phyloP scores from a whole-genome alignment of 2,797 vertebrate genomes.

The Xerus rutilus region DNA sequence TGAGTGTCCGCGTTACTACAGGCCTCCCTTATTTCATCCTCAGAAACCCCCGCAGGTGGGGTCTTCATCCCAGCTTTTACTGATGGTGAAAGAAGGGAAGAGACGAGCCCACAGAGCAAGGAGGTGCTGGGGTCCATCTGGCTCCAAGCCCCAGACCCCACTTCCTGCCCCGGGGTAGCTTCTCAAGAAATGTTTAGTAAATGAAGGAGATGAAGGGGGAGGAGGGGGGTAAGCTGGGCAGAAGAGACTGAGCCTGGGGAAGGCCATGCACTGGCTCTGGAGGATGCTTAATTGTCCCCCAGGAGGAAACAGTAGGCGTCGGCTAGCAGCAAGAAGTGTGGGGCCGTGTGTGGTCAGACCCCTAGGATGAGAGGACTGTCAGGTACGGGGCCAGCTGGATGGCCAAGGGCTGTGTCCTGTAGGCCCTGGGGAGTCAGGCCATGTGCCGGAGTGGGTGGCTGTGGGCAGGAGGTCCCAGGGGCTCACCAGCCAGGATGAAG shows the following conservation, averaged over 20 bases:
- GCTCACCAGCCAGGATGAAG: conserved; percentile 82
- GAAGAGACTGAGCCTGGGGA: background rate
- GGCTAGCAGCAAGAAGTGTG: background rate
- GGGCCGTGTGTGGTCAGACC: background rate
- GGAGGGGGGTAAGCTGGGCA: background rate
- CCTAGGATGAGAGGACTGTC: background rate
- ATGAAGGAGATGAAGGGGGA: background rate
- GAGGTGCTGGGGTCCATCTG: background rate
- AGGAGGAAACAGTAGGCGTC: background rate
- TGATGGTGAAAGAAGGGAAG: background rate
- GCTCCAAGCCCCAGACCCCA: background rate
- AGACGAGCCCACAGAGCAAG: background rate
- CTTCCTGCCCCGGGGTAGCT: background rate
- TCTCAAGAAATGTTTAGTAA: conserved; percentile 1
- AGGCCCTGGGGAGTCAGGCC: background rate
- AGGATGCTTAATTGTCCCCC: background rate
- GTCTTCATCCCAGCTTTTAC: background rate
- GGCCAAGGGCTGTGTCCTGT: background rate
- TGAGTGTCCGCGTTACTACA: background rate
- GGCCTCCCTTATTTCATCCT: background rate
- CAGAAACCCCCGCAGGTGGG: background rate
- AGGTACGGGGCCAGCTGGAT: background rate
- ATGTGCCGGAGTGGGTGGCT: background rate
- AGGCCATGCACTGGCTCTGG: background rate
- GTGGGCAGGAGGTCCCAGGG: too few relatives aligned